Conservation (phyloP, 92 coral and sea anemone species). For the Metridium senile region DNA sequence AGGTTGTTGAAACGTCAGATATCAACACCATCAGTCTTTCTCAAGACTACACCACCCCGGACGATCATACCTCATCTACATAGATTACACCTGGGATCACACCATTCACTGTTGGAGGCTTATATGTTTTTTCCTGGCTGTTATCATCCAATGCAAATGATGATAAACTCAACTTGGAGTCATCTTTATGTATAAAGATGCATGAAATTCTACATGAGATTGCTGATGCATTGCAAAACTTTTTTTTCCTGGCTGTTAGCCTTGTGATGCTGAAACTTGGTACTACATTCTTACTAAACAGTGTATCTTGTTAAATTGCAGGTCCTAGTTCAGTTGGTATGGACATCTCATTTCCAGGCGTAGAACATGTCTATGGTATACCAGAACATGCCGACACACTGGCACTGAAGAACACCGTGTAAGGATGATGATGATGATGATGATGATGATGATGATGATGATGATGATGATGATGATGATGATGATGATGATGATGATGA, state of each 20-base stretch:
- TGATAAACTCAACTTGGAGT: constrained; percentile 3
- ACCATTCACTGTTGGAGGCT: no score
- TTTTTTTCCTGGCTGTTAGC: no score
- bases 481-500: no score
- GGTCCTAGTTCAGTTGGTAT: constrained; percentile 98
- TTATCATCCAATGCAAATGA: constrained; percentile 5
- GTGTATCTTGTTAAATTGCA: constrained; percentile 22
- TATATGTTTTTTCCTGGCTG: no score
- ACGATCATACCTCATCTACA: no score
- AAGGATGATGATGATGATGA: constrained; percentile 21
- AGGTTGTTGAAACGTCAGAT: no score
- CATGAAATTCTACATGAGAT: constrained; percentile 45
- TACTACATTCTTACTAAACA: not conserved
- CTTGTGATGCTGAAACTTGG: no score
- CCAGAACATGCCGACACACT: constrained; percentile 95
- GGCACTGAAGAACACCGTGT: constrained; percentile 89
- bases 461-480: not conserved
- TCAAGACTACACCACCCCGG: no score
- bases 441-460: not conserved
- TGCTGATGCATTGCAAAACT: no score
- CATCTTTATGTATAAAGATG: not conserved
- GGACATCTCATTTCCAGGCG: constrained; percentile 94
- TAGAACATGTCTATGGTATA: constrained; percentile 96
- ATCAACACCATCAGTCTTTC: no score
- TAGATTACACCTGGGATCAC: no score